phyloP scores from a whole-genome alignment of 2,113 vertebrate genomes.

The Cyrtonyx montezumae region DNA sequence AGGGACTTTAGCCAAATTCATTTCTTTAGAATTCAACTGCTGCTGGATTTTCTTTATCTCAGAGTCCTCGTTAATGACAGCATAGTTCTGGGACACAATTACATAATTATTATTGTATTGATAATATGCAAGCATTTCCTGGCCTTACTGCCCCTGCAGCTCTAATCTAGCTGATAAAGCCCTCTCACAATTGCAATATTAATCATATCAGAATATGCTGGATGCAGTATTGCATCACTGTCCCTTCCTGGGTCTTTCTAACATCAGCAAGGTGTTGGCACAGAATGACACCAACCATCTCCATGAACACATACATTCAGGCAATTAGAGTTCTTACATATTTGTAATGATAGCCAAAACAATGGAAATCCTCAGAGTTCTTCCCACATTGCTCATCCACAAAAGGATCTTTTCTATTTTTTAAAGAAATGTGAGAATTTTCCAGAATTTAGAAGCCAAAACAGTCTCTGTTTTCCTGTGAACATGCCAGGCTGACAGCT shows the following conservation, averaged over 20 bases:
- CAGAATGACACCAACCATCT: neutral
- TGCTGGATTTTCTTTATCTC: neutral
- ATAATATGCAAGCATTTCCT: neutral
- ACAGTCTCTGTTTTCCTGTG: neutral
- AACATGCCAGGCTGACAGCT: neutral
- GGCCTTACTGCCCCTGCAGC: accelerated
- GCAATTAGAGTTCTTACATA: neutral
- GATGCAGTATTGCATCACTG: neutral
- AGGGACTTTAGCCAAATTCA: neutral
- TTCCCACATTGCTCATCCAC: neutral
- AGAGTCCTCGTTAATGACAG: neutral
- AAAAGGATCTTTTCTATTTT: neutral
- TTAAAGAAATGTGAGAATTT: neutral
- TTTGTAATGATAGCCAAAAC: neutral
- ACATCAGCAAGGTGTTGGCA: neutral
- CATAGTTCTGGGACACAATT: neutral
- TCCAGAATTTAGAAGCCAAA: neutral
- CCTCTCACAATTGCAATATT: neutral
- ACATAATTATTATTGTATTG: conserved; percentile 1
- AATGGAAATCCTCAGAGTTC: neutral
- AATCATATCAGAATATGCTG: neutral
- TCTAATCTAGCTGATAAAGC: conserved; percentile 19
- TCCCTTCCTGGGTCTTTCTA: neutral
- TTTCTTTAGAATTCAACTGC: neutral
- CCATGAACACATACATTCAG: neutral